These are phyloP conservation scores for Pleuronectes platessa DNA, from an alignment of 2,113 vertebrate genomes.

Conservation along the genomic window DNA sequence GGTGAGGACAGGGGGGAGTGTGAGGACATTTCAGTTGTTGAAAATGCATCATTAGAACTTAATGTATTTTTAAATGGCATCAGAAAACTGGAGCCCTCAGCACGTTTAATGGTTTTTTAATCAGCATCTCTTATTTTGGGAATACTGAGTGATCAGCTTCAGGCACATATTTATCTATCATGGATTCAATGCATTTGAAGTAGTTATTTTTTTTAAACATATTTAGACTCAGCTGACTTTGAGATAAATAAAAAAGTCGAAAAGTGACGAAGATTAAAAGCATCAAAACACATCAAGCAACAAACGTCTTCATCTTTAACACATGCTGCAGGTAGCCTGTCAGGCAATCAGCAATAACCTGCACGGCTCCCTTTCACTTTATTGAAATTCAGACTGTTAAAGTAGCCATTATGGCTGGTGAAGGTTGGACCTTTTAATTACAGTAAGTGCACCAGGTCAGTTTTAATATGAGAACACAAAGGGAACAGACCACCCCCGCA, in stretches of 20 bases:
- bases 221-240: not conserved
- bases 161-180: no score
- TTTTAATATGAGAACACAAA: slow-evolving; percentile 22
- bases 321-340: not conserved
- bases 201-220: not conserved
- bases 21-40: no score
- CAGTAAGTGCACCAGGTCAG: not conserved
- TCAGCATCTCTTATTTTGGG: no score
- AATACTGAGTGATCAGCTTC: no score
- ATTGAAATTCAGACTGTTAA: not conserved
- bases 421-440: slow-evolving; percentile 27
- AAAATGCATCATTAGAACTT: not conserved
- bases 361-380: not conserved
- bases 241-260: not conserved
- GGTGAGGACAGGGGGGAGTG: slow-evolving; percentile 1
- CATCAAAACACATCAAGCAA: not conserved
- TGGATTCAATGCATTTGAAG: no score
- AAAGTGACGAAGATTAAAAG: not conserved
- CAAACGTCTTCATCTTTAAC: not conserved
- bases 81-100: no score
- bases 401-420: not conserved
- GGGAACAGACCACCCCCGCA: slow-evolving; percentile 2
- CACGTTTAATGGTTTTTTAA: no score
- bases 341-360: not conserved
- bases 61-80: no score